A percentile compares a stretch with the other conserved stretches of the same genome.
These are phyloP conservation scores for Spea multiplicata DNA, from an alignment of 2,113 vertebrate species.

Conservation along the genomic window DNA sequence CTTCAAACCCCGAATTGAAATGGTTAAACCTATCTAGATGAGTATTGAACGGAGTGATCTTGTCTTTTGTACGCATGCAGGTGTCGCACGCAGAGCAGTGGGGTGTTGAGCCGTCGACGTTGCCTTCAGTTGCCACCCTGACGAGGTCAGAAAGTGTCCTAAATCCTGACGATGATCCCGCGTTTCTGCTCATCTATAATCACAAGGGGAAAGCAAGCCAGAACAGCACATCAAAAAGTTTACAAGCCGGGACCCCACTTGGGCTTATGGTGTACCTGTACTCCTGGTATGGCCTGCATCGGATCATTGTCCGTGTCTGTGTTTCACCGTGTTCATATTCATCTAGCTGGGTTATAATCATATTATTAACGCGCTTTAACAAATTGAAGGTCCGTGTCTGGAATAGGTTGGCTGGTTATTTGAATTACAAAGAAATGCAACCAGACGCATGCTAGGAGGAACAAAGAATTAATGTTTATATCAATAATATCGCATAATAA, in stretches of 20 bases:
- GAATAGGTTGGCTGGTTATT: too few relatives aligned
- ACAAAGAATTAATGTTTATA: too few relatives aligned
- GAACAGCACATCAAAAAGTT: conserved; percentile 58
- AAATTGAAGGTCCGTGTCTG: too few relatives aligned
- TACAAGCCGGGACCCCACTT: conserved; percentile 81
- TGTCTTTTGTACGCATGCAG: conserved; percentile 57
- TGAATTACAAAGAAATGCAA: too few relatives aligned
- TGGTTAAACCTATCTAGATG: too few relatives aligned
- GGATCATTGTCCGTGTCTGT: too few relatives aligned
- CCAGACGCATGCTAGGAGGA: too few relatives aligned
- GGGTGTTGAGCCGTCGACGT: conserved; percentile 75
- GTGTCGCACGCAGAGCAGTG: conserved; percentile 83
- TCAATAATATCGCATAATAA: too few relatives aligned
- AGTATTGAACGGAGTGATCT: not conserved
- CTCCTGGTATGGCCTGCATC: conserved; percentile 72
- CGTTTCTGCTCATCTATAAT: conserved; percentile 73
- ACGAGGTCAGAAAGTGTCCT: conserved; percentile 58
- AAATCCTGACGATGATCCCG: conserved; percentile 63
- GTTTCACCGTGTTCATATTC: too few relatives aligned
- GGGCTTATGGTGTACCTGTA: conserved; percentile 92
- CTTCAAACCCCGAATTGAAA: too few relatives aligned
- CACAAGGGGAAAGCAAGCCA: conserved; percentile 62
- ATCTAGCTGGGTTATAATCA: too few relatives aligned
- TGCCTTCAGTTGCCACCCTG: conserved; percentile 70
- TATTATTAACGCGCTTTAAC: too few relatives aligned